These are phyloP conservation scores for Drosophila eohydei DNA, from an alignment of 2,888 invertebrate genomes.

Conservation along the genomic window DNA sequence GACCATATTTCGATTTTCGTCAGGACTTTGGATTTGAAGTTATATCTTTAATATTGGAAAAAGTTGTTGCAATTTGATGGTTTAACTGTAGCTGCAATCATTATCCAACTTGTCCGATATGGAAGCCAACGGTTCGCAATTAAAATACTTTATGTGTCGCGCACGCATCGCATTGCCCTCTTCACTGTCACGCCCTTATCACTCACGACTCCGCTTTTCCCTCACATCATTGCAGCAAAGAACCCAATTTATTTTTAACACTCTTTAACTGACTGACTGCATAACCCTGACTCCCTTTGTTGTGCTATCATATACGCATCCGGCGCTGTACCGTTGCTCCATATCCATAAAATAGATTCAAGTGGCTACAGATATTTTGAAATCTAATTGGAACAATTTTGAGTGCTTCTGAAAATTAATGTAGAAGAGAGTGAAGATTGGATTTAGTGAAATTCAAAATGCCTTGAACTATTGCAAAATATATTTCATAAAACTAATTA, in stretches of 20 bases:
- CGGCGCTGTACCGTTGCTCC: constrained; percentile 23
- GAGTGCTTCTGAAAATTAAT: too few species aligned
- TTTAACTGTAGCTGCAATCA: constrained; percentile 10
- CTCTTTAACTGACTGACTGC: constrained; percentile 54
- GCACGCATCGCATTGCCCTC: constrained; percentile 35
- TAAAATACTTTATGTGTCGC: constrained; percentile 60
- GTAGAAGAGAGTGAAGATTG: too few species aligned
- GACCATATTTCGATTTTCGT: background rate
- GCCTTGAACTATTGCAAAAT: too few species aligned
- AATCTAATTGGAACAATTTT: too few species aligned
- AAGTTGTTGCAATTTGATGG: background rate
- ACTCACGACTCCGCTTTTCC: background rate
- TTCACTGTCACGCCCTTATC: constrained; percentile 35
- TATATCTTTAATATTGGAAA: background rate
- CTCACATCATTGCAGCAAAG: background rate
- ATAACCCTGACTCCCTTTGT: constrained; percentile 44
- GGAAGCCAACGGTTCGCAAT: constrained; percentile 41
- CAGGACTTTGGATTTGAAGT: background rate
- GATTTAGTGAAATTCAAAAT: too few species aligned
- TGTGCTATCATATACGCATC: constrained; percentile 39
- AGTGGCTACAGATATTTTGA: too few species aligned
- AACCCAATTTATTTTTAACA: constrained; percentile 49
- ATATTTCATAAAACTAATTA: too few species aligned
- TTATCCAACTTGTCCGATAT: constrained; percentile 6
- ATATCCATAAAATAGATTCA: background rate